These are phyloP conservation scores for Antechinus flavipes DNA, from an alignment of 2,113 vertebrate genomes.

Conservation along the genomic window DNA sequence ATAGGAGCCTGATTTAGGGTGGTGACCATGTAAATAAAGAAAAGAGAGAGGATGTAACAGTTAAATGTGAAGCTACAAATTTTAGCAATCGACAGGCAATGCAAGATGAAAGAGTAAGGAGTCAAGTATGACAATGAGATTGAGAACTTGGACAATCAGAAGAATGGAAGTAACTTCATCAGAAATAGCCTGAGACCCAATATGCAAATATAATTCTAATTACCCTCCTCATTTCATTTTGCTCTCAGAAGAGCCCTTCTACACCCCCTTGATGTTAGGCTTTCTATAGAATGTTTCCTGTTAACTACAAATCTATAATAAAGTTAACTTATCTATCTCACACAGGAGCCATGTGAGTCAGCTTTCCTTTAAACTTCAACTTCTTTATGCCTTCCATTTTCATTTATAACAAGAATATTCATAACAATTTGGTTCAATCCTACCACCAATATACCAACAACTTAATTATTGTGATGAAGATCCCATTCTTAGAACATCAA, in stretches of 20 bases:
- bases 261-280: background rate
- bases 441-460: background rate
- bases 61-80: background rate
- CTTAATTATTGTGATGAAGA: background rate
- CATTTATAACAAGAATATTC: background rate
- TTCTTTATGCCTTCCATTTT: background rate
- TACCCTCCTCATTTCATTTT: too few species aligned
- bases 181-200: background rate
- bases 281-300: background rate
- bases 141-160: background rate
- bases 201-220: background rate
- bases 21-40: background rate
- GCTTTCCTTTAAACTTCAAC: background rate
- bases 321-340: background rate
- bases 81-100: background rate
- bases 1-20: background rate
- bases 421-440: background rate
- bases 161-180: background rate
- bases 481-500: background rate
- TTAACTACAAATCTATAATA: background rate
- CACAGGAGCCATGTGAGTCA: background rate
- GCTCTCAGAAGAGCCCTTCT: too few species aligned
- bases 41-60: background rate
- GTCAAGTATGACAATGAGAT: background rate
- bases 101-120: background rate